Conservation (phyloP, 2,797 vertebrate species). For the Corythornis leucogaster region DNA sequence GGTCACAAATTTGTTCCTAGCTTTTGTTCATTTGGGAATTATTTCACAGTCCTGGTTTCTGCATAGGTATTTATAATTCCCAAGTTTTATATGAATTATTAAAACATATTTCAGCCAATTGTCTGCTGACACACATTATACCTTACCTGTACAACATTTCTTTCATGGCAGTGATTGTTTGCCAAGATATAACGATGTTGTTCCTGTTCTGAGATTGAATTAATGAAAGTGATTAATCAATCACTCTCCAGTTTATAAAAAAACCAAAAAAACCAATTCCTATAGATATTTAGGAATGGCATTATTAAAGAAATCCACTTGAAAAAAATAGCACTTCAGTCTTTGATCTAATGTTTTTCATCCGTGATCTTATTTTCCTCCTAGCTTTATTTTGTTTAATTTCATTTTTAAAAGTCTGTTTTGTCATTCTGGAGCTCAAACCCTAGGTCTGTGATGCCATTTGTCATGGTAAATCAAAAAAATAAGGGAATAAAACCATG, state of each 20-base stretch:
- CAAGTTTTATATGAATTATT: not conserved
- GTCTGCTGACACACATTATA: not conserved
- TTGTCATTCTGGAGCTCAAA: not conserved
- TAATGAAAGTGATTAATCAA: slow-evolving; percentile 1
- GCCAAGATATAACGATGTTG: not conserved
- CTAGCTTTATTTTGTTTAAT: not conserved
- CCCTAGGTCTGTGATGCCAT: not conserved
- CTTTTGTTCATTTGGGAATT: not conserved
- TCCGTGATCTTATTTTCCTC: not conserved
- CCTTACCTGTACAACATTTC: not conserved
- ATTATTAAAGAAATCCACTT: not conserved
- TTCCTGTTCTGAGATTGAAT: not conserved
- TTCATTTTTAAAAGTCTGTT: not conserved
- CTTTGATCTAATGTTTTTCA: not conserved
- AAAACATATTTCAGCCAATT: not conserved
- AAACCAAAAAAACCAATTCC: not conserved
- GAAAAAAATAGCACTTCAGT: not conserved
- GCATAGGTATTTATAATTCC: not conserved
- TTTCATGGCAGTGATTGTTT: not conserved
- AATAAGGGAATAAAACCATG: not conserved
- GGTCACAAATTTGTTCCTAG: not conserved
- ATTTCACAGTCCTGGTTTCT: not conserved
- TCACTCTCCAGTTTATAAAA: not conserved
- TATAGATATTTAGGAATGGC: not conserved
- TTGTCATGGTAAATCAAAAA: not conserved